Percentiles rank a stretch among this genome's conserved stretches.
Conservation (phyloP, 2,797 vertebrate species). For the Pangasius larnaudii region DNA sequence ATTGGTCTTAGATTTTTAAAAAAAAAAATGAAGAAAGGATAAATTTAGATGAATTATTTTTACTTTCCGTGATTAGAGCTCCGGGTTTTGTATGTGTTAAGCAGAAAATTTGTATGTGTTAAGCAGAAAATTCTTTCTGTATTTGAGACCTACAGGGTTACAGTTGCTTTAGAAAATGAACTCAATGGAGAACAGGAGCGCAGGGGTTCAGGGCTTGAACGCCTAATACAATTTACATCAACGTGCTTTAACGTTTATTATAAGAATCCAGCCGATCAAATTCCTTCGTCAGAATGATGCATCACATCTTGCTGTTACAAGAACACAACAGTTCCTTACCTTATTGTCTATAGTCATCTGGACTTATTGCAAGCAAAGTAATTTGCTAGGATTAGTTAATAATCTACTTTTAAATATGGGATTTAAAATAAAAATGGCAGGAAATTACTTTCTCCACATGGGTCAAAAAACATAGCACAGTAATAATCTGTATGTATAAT, state of each 20-base stretch:
- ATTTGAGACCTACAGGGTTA: background rate
- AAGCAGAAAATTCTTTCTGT: too few relatives aligned
- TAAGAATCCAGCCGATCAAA: background rate
- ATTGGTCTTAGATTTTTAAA: background rate
- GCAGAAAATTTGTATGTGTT: background rate
- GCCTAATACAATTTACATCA: background rate
- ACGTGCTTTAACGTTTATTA: background rate
- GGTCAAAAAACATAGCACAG: background rate
- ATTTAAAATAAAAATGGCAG: background rate
- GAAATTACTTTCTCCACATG: background rate
- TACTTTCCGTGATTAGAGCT: background rate
- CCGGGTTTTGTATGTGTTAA: background rate
- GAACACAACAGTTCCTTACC: background rate
- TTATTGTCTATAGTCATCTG: background rate
- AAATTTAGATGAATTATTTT: too few relatives aligned
- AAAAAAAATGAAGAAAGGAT: too few relatives aligned
- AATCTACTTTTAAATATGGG: constrained; percentile 18
- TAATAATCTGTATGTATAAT: background rate
- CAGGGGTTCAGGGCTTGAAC: background rate
- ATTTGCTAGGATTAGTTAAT: constrained; percentile 11
- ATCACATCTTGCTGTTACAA: background rate
- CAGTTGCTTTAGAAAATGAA: background rate
- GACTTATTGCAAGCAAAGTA: background rate
- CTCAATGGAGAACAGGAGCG: background rate
- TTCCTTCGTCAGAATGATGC: background rate